Evolutionary conservation across 2,113 vertebrate genomes (phyloP).

Genomic region (Archilochus colubris): DNA sequence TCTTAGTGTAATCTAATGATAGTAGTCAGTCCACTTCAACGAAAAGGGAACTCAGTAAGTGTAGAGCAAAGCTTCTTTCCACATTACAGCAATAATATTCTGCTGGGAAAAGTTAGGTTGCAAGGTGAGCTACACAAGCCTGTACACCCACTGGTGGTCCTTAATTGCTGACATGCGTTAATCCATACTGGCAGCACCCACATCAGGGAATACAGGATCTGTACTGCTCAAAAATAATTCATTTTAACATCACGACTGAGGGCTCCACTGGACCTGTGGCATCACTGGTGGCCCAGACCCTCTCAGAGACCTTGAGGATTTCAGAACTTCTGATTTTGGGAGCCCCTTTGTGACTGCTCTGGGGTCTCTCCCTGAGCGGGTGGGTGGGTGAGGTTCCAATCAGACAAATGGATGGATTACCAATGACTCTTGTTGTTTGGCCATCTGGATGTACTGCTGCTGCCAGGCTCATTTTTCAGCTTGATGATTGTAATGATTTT

Average conservation of each 20-base stretch:
- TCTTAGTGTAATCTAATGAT: conserved; percentile 28
- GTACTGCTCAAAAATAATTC: not conserved
- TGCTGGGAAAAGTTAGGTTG: not conserved
- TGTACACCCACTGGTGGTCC: not conserved
- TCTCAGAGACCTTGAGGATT: not conserved
- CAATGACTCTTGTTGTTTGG: not conserved
- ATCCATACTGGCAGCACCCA: not conserved
- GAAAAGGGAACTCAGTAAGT: not conserved
- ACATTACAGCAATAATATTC: not conserved
- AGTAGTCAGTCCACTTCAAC: not conserved
- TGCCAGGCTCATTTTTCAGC: conserved; percentile 32
- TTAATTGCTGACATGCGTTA: not conserved
- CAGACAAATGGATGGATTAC: not conserved
- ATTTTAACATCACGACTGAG: fast-evolving
- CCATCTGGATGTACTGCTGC: not conserved
- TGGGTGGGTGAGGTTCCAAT: not conserved
- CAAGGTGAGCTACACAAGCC: not conserved
- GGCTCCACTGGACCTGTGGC: not conserved
- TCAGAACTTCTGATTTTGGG: not conserved
- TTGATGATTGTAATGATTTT: conserved; percentile 25
- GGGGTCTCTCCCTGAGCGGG: not conserved
- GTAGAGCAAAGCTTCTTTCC: not conserved
- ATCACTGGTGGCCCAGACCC: fast-evolving
- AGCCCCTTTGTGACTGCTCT: not conserved
- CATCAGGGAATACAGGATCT: not conserved